A percentile compares a stretch with the other conserved stretches of the same genome.
These are phyloP conservation scores for Nemotelus nigrinus DNA, from an alignment of 2,888 invertebrate species.

Conservation along the genomic window DNA sequence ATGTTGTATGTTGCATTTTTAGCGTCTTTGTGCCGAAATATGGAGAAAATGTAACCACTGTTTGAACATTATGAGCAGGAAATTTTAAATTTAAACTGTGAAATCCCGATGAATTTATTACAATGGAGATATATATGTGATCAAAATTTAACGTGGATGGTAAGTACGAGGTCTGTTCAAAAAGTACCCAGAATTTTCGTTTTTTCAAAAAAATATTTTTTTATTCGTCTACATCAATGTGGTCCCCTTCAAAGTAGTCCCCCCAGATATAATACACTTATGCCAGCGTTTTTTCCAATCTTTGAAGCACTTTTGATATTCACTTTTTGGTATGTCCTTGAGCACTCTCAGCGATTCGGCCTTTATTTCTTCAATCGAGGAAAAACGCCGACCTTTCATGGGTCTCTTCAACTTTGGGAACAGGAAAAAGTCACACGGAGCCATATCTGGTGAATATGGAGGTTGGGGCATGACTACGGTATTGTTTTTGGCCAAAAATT, in stretches of 20 bases:
- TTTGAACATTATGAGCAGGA: too few species aligned
- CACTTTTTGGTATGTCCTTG: background rate
- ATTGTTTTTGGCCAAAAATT: background rate
- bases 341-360: background rate
- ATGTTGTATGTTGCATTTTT: too few species aligned
- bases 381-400: background rate
- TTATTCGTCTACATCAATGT: too few species aligned
- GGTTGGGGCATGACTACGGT: background rate
- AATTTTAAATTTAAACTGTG: too few species aligned
- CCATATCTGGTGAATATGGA: background rate
- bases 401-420: background rate
- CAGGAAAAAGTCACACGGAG: background rate
- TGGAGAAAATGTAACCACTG: too few species aligned
- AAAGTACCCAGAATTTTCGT: too few species aligned
- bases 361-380: background rate
- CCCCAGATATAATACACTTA: background rate
- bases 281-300: background rate
- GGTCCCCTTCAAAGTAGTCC: background rate
- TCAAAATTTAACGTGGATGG: too few species aligned
- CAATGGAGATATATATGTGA: too few species aligned
- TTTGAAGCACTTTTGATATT: background rate
- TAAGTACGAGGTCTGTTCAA: too few species aligned
- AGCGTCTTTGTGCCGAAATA: too few species aligned
- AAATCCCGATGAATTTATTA: too few species aligned
- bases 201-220: too few species aligned